phyloP scores from a whole-genome alignment of 1,140 invertebrate genomes.

The Grapholita molesta region DNA sequence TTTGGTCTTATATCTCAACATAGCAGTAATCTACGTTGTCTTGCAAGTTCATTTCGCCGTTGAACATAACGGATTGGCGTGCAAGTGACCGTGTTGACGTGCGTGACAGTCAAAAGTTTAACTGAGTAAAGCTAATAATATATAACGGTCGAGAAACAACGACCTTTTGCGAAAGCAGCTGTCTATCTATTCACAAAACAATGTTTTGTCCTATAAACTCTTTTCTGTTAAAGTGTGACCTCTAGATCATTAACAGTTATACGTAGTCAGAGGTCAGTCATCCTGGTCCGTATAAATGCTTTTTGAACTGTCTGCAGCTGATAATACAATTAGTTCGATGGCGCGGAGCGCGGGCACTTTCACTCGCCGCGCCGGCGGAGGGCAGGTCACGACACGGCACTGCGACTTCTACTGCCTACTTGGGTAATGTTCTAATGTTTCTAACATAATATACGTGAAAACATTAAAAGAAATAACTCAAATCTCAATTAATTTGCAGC shows the following conservation, averaged over 20 bases:
- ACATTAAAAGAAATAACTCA: too few species aligned
- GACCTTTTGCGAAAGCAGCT: not conserved
- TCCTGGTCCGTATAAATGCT: not conserved
- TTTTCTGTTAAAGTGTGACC: not conserved
- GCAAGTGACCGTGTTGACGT: not conserved
- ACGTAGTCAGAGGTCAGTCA: not conserved
- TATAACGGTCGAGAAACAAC: too few species aligned
- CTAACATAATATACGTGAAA: not conserved
- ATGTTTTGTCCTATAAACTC: not conserved
- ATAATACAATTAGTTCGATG: constrained; percentile 1
- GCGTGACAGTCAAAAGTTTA: not conserved
- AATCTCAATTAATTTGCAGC: too few species aligned
- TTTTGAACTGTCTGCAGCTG: not conserved
- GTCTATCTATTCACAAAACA: too few species aligned
- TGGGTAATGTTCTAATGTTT: not conserved
- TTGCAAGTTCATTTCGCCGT: too few species aligned
- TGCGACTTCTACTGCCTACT: not conserved
- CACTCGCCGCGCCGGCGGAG: not conserved
- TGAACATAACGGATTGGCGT: too few species aligned
- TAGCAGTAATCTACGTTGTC: too few species aligned
- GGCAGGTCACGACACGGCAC: constrained; percentile 7
- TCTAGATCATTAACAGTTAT: not conserved
- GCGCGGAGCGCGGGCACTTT: constrained; percentile 1
- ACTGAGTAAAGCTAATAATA: not conserved
- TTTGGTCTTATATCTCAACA: too few species aligned